Evolutionary conservation across 2,888 invertebrate species (phyloP).

Genomic region (Pachliopta kotzebuea): DNA sequence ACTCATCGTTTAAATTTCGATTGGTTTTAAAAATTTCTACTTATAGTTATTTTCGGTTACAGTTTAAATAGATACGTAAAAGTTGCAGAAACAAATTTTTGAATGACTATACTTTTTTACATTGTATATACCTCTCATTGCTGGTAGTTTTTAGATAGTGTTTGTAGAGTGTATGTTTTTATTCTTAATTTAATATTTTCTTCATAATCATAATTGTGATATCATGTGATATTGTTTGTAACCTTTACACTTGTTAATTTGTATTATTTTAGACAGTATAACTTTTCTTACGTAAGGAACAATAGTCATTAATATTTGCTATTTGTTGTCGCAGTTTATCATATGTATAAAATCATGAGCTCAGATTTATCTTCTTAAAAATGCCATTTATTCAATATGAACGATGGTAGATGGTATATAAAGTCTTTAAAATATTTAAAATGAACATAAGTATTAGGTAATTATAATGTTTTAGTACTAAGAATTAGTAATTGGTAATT

Average conservation of each 20-base stretch:
- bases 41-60: background rate
- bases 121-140: too few relatives aligned
- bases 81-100: background rate
- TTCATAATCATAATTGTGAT: background rate
- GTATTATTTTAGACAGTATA: background rate
- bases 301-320: constrained; percentile 6
- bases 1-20: background rate
- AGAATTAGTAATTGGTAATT: too few relatives aligned
- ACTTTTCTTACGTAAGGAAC: constrained; percentile 3
- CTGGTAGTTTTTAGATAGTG: too few relatives aligned
- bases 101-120: too few relatives aligned
- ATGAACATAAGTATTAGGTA: too few relatives aligned
- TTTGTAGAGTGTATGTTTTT: too few relatives aligned
- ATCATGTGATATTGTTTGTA: background rate
- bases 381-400: background rate
- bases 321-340: background rate
- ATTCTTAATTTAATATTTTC: too few relatives aligned
- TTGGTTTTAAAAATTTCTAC: background rate
- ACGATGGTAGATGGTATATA: background rate
- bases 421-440: too few relatives aligned
- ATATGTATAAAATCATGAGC: background rate
- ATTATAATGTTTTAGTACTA: too few relatives aligned
- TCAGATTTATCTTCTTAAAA: background rate
- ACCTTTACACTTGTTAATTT: background rate
- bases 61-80: background rate